Conservation (phyloP, 2,797 vertebrate species). For the Lutjanus argentimaculatus region DNA sequence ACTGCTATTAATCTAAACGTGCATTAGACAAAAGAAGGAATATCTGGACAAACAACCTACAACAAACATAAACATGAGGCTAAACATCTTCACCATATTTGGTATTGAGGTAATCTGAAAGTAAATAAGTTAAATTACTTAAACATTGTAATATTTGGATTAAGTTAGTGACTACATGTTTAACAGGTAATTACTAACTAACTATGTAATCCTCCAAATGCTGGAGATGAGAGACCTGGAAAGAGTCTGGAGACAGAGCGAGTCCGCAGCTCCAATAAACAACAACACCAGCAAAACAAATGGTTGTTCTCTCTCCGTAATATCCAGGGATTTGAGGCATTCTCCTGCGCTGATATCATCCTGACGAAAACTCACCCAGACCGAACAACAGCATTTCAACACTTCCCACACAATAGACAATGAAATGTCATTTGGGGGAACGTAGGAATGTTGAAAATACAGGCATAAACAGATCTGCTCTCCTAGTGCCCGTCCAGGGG, state of each 20-base stretch:
- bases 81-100: no score
- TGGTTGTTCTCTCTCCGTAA: conserved; percentile 54
- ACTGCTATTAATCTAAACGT: no score
- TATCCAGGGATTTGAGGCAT: conserved; percentile 73
- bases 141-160: no score
- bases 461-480: conserved; percentile 48
- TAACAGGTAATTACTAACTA: no score
- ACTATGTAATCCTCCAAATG: no score
- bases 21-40: no score
- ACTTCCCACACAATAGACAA: conserved; percentile 66
- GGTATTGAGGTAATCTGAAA: no score
- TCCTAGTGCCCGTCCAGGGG: conserved; percentile 12
- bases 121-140: no score
- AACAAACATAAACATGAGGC: no score
- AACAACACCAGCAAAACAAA: conserved; percentile 75
- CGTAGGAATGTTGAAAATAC: conserved; percentile 61
- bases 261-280: conserved; percentile 54
- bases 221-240: conserved; percentile 25
- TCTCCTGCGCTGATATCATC: conserved; percentile 75
- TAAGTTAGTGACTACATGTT: no score
- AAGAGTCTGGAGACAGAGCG: conserved; percentile 17
- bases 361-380: conserved; percentile 48
- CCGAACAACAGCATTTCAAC: conserved; percentile 70
- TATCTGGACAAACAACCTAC: no score
- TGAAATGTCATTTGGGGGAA: conserved; percentile 50